Conservation (phyloP, 2,797 vertebrate species). For the Cichlasoma orientale region DNA sequence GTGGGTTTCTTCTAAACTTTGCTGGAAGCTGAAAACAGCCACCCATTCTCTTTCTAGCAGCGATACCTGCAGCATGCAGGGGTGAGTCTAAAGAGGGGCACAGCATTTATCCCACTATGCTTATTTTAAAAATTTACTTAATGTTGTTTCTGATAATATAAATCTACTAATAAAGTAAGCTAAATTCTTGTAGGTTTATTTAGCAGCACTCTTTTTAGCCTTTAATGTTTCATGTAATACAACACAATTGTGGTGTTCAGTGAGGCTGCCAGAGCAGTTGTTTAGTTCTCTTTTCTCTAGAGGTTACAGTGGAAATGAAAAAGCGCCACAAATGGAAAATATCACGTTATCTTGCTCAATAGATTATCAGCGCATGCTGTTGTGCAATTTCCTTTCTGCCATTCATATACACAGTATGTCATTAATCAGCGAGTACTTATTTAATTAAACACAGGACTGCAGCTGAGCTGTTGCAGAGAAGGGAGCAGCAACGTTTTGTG, state of each 20-base stretch:
- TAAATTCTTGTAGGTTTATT: no score
- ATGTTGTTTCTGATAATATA: no score
- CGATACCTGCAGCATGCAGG: no score
- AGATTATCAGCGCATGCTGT: not conserved
- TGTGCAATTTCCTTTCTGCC: slow-evolving; percentile 8
- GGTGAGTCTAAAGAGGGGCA: no score
- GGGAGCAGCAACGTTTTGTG: not conserved
- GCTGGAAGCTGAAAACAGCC: no score
- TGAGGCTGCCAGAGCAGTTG: not conserved
- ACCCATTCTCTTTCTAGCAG: no score
- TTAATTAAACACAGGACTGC: not conserved
- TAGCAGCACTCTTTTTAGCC: no score
- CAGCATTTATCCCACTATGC: no score
- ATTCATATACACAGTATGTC: not conserved
- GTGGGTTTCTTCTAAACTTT: no score
- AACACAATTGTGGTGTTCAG: no score
- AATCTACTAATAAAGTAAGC: no score
- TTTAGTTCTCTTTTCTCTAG: not conserved
- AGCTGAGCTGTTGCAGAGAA: not conserved
- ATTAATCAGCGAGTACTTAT: not conserved
- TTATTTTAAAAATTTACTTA: no score
- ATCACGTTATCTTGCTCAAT: slow-evolving; percentile 15
- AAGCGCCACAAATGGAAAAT: not conserved
- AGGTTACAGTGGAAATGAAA: not conserved
- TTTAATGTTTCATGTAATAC: not conserved